Conservation (phyloP, 2,797 vertebrate species). For the Borostomias antarcticus region DNA sequence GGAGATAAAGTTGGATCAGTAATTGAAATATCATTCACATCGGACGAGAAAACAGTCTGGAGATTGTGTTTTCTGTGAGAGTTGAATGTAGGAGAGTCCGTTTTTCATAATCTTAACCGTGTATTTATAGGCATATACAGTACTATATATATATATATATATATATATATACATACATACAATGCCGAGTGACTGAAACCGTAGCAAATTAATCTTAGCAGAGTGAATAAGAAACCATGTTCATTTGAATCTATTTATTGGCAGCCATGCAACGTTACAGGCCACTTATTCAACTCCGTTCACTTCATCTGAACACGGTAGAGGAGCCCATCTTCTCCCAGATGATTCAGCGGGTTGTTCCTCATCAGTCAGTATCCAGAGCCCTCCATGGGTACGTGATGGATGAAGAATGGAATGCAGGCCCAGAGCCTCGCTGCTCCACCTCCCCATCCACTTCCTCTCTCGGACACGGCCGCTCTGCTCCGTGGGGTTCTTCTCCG, state of each 20-base stretch:
- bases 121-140: conserved; percentile 30
- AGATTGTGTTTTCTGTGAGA: conserved; percentile 28
- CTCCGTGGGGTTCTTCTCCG: too few relatives aligned
- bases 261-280: background rate
- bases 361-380: background rate
- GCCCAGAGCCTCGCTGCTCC: too few relatives aligned
- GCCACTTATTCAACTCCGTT: background rate
- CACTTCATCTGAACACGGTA: background rate
- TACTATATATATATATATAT: too few relatives aligned
- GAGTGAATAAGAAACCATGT: conserved; percentile 7
- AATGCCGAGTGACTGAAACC: too few relatives aligned
- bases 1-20: conserved; percentile 62
- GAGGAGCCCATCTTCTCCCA: background rate
- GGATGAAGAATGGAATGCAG: too few relatives aligned
- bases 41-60: conserved; percentile 39
- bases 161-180: too few relatives aligned
- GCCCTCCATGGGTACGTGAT: too few relatives aligned
- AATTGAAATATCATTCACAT: conserved; percentile 72
- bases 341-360: background rate
- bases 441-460: too few relatives aligned
- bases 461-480: too few relatives aligned
- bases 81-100: conserved; percentile 26
- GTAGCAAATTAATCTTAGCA: conserved; percentile 20
- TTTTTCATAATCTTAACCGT: conserved; percentile 26
- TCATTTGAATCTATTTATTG: too few relatives aligned